phyloP scores from a whole-genome alignment of 1,140 invertebrate genomes.

The Thaumatotibia leucotreta region DNA sequence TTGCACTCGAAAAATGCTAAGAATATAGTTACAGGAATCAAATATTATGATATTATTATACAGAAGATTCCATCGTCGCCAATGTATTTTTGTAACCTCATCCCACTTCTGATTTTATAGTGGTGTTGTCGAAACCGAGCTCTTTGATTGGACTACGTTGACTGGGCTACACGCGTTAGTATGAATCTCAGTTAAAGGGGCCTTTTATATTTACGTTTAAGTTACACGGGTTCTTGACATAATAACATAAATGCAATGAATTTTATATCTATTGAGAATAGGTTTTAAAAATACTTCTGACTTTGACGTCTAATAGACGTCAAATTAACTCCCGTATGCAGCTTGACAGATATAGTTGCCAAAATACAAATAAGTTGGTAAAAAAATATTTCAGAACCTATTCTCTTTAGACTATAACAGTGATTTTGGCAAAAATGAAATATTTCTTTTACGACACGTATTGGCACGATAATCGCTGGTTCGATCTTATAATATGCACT shows the following conservation, averaged over 20 bases:
- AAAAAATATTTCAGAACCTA: neutral
- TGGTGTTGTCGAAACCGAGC: too few relatives aligned
- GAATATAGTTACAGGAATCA: too few relatives aligned
- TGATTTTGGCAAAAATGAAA: neutral
- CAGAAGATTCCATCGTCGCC: too few relatives aligned
- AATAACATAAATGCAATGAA: neutral
- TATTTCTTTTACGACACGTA: neutral
- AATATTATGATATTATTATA: too few relatives aligned
- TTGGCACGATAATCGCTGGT: neutral
- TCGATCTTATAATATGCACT: neutral
- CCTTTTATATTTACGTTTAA: neutral
- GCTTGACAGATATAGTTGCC: neutral
- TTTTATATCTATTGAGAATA: neutral
- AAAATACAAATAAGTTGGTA: too few relatives aligned
- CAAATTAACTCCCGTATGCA: too few relatives aligned
- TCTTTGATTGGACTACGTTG: neutral
- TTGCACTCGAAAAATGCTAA: too few relatives aligned
- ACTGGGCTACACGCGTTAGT: neutral
- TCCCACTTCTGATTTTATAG: too few relatives aligned
- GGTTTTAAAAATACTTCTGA: neutral
- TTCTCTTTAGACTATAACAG: neutral
- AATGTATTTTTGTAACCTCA: too few relatives aligned
- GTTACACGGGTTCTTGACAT: neutral
- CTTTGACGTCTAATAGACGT: neutral
- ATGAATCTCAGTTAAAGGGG: neutral